Conservation (phyloP, 2,797 vertebrate species). For the Balearica regulorum region DNA sequence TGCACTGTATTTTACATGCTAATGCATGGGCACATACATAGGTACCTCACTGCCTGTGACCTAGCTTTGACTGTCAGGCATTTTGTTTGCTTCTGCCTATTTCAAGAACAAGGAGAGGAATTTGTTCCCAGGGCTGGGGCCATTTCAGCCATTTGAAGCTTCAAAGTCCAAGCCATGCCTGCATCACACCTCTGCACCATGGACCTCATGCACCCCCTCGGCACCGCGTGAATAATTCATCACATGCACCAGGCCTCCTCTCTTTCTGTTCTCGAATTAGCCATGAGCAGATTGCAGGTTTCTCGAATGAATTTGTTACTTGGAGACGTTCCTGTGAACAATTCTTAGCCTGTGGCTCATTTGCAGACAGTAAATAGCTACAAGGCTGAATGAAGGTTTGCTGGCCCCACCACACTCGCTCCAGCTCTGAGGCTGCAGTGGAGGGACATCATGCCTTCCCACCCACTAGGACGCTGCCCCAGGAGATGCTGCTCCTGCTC, state of each 20-base stretch:
- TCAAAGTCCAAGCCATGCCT: not conserved
- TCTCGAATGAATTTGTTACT: not conserved
- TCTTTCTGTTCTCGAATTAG: not conserved
- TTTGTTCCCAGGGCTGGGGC: not conserved
- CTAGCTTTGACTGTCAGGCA: not conserved
- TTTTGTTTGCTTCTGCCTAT: not conserved
- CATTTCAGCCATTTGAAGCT: not conserved
- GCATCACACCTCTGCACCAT: not conserved
- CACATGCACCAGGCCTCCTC: not conserved
- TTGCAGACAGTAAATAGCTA: not conserved
- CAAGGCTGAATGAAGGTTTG: rapidly evolving
- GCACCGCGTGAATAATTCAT: not conserved
- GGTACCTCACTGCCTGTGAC: not conserved
- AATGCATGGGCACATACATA: not conserved
- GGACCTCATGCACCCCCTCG: rapidly evolving
- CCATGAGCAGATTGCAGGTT: not conserved
- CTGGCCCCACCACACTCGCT: rapidly evolving
- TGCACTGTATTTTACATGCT: not conserved
- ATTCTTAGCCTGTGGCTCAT: not conserved
- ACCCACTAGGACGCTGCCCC: not conserved
- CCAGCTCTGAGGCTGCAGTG: not conserved
- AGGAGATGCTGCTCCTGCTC: not conserved
- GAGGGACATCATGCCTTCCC: not conserved
- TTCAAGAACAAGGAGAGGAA: not conserved
- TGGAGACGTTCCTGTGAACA: not conserved